Base-by-base conservation (phyloP, 2,888 invertebrate species). In the Sminthurinus aureus region DNA sequence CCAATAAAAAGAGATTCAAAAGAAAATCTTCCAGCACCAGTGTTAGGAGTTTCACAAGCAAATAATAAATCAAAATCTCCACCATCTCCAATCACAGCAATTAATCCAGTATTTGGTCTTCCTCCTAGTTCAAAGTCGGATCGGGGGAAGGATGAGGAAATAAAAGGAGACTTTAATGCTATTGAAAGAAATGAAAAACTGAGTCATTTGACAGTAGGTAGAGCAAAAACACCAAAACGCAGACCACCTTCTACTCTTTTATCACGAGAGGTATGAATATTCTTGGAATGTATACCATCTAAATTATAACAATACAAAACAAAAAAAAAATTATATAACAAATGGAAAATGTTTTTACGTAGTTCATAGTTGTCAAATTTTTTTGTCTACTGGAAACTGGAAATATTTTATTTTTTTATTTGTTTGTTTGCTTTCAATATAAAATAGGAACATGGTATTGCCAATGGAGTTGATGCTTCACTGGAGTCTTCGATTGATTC, bases 191-290 rank as follows among this genome's bases (percentile, higher is more conserved):
- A 90, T 58, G 91, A 90, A 88, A 50, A 50, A 22, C 89, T 92
- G 73, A 91, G 90, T 71, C 92, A 92, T 87, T 90, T 91, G 52
- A 92, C 92, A 71, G 92, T 91, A 24, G 91, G 90, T 22, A 90
- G 93, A 86, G 93, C 93, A 18, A 93, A 93, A 91, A 93, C 93
- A 85, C 94, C 94, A 64, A 91, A 92, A 85, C 91, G 94, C 88
- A 91, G 94, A 89, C 93, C 93, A n/a, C 94, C 94, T 2, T 93
- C 93, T 52, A 91, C 92, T 84, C 89, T 91, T 80, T 90, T 91
- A 86, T 86, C 89, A 67, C 89, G 89, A 83, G 90, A 90, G 73
- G 84, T 81, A 90, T 90, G 89, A 85, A 89, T 88, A 26, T 38
- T 66, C 26, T 52, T 75, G 22, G 52, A 58, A 51, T 80, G 38